These are phyloP conservation scores for Heliconius hewitsoni DNA, from an alignment of 1,140 invertebrate species.

Conservation along the genomic window DNA sequence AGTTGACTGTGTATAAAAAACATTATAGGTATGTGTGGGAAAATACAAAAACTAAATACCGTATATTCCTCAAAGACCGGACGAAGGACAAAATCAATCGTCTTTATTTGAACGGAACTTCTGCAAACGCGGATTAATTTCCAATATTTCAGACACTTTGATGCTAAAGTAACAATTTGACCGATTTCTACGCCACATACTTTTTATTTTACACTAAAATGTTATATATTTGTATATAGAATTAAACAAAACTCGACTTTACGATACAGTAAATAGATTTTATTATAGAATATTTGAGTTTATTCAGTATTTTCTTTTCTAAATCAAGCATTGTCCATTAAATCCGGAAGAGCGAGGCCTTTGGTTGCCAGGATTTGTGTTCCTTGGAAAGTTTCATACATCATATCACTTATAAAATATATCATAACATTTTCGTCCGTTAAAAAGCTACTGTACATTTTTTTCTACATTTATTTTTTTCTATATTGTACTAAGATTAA, in stretches of 20 bases:
- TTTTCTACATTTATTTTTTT: not conserved
- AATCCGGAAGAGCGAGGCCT: conserved; percentile 18
- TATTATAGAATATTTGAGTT: not conserved
- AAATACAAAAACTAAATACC: not conserved
- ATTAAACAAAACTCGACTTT: not conserved
- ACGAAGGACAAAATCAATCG: not conserved
- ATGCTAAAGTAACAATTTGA: conserved; percentile 26
- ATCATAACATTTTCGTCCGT: conserved; percentile 14
- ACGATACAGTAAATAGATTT: not conserved
- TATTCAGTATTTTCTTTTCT: not conserved
- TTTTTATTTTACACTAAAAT: not conserved
- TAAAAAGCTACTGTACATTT: not conserved
- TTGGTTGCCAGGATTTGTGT: conserved; percentile 24
- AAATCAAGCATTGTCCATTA: conserved; percentile 16
- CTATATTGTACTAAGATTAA: too few relatives aligned
- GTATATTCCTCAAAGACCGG: not conserved
- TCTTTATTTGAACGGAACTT: not conserved
- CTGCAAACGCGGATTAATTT: conserved; percentile 18
- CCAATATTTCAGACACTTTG: conserved; percentile 21
- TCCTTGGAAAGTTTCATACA: conserved; percentile 14
- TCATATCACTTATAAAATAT: conserved; percentile 19
- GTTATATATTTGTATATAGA: not conserved
- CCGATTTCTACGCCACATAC: conserved; percentile 17
- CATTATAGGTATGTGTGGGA: too few relatives aligned
- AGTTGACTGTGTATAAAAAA: too few relatives aligned